Evolutionary conservation across 1,140 invertebrate species (phyloP), one percentile per base, ranked within the genome.

Genomic region (Diachasma alloeum): DNA sequence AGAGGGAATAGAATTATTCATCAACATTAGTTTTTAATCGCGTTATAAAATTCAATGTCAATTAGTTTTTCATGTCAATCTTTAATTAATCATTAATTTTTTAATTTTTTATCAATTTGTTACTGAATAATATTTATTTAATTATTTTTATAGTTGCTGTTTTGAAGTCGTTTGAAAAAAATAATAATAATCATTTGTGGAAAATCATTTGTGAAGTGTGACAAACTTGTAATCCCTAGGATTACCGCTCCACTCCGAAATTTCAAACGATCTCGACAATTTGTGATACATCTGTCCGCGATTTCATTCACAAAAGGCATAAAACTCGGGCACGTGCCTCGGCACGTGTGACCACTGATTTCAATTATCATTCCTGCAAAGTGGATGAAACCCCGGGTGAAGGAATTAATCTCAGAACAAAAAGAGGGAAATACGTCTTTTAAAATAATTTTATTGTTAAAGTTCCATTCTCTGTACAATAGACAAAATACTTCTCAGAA

Each of bases 391-490:
- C 69, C 10, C 10, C 2, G 2, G 17, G 48, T 53, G 24, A 17
- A 31, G 15, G 48, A 56, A 36, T 42, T 13, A 70, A 53, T 75
- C 22, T 37, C 66, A 24, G 24, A 66, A 26, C 13, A 24, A 66
- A 48, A 13, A 31, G 19, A 26, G n/a, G 37, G 36, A 39, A 56
- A 6, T 76, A 71, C 24, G 59, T 70, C 39, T 17, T 56, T 63
- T 53, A 89, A 88, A 89, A 89, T 89, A 88, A 86, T 72, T 88
- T 88, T 88, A 88, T 89, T 88, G 78, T 87, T 81, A 87, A 31
- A 31, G 83, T 88, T 88, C 85, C 87, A 85, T 84, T 73, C 31
- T 84, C 81, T 82, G 67, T 74, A 74, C 72, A 74, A 42, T 74
- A 66, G 56, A 63, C 10, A 63, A 74, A 74, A 77, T 73, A 66